Evolutionary conservation across 2,113 vertebrate species (phyloP).

Genomic region (Cyprinus carpio): DNA sequence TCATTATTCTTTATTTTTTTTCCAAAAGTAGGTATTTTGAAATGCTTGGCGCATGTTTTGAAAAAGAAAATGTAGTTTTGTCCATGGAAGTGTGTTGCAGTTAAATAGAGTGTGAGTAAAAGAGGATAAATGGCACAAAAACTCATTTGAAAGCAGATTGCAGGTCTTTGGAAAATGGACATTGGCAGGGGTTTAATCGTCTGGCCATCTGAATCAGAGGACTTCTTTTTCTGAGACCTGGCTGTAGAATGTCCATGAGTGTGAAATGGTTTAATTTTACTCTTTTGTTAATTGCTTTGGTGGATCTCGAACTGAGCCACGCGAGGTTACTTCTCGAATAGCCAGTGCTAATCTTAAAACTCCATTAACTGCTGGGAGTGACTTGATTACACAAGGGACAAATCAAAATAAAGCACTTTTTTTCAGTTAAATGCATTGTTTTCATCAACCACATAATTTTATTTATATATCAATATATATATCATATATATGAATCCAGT

Average conservation of each 20-base stretch:
- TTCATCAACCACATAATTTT: background rate
- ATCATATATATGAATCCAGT: no score
- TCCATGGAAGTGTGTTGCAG: background rate
- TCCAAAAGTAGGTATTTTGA: background rate
- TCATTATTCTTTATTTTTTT: background rate
- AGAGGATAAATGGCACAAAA: background rate
- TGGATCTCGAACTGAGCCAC: conserved; percentile 16
- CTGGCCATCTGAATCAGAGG: conserved; percentile 59
- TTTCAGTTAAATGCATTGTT: background rate
- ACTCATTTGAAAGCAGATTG: background rate
- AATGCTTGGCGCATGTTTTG: background rate
- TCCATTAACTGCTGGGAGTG: conserved; percentile 13
- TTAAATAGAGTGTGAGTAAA: background rate
- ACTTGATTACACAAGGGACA: conserved; percentile 2
- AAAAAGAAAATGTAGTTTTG: background rate
- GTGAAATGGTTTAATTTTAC: conserved; percentile 49
- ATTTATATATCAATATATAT: no score
- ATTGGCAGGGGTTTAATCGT: conserved; percentile 69
- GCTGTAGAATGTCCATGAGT: conserved; percentile 6
- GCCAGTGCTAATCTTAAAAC: conserved; percentile 43
- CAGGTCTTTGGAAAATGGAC: conserved; percentile 59
- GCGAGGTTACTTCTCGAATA: conserved; percentile 33
- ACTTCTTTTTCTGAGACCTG: conserved; percentile 2
- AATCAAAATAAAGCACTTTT: background rate
- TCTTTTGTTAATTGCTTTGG: conserved; percentile 50